phyloP scores from a whole-genome alignment of 1,140 invertebrate genomes.

The Physella acuta region DNA sequence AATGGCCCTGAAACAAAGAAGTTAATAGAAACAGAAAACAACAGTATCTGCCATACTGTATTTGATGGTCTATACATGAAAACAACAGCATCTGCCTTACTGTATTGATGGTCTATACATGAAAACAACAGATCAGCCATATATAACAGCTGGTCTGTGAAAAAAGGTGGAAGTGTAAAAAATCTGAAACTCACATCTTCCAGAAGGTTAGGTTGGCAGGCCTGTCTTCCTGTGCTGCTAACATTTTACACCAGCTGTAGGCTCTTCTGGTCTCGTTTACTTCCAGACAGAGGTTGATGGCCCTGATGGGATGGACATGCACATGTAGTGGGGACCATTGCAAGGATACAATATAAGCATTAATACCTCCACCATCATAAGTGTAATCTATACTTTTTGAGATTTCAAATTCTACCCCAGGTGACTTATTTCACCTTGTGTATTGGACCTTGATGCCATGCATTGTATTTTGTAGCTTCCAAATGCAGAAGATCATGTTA shows the following conservation, averaged over 20 bases:
- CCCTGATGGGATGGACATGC: constrained; percentile 5
- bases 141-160: not conserved
- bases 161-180: not conserved
- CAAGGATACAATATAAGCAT: not conserved
- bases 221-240: constrained; percentile 2
- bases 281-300: not conserved
- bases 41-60: too few species aligned
- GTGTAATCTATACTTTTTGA: too few species aligned
- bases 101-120: not conserved
- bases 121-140: not conserved
- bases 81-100: not conserved
- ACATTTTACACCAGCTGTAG: constrained; percentile 11
- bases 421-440: too few species aligned
- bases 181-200: constrained; percentile 42
- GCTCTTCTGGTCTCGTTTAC: constrained; percentile 1
- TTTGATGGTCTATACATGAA: not conserved
- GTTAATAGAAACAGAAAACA: not conserved
- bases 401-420: too few species aligned
- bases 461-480: too few species aligned
- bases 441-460: too few species aligned
- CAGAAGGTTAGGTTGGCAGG: constrained; percentile 35
- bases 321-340: too few species aligned
- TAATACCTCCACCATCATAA: too few species aligned
- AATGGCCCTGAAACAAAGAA: constrained; percentile 25
- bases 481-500: too few species aligned